Conservation (phyloP, 2,888 invertebrate genomes). For the Strigamia transsilvanica region DNA sequence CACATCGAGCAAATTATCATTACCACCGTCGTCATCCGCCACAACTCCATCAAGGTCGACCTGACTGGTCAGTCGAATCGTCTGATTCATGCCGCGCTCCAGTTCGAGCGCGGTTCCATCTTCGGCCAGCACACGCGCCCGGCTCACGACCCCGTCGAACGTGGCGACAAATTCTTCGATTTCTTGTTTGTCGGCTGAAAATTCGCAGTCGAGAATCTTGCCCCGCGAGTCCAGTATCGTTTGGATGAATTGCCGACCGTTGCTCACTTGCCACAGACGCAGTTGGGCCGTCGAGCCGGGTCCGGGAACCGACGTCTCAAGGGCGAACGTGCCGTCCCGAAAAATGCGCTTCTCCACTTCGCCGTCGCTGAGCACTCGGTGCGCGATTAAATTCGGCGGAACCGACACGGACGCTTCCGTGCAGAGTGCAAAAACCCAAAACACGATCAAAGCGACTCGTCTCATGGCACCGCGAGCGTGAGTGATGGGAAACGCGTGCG, state of each 20-base stretch:
- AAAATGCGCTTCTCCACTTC: conserved; percentile 74
- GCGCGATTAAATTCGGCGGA: conserved; percentile 71
- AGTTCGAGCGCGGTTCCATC: conserved; percentile 57
- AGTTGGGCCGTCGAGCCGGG: conserved; percentile 64
- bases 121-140: conserved; percentile 61
- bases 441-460: background rate
- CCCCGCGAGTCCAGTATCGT: conserved; percentile 73
- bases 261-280: conserved; percentile 74
- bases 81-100: conserved; percentile 66
- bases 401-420: no score
- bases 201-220: conserved; percentile 74
- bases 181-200: conserved; percentile 68
- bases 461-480: background rate
- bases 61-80: conserved; percentile 69
- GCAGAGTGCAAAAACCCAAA: background rate
- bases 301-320: conserved; percentile 71
- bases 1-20: conserved; percentile 70
- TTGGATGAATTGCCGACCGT: conserved; percentile 75
- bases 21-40: conserved; percentile 65
- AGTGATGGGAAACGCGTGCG: conserved; percentile 6
- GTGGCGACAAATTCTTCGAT: conserved; percentile 60
- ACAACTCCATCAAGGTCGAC: no score
- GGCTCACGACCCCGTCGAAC: conserved; percentile 1
- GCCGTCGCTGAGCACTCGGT: conserved; percentile 74
- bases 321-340: conserved; percentile 72